Evolutionary conservation across 2,113 vertebrate species (phyloP), one percentile per base, ranked within the genome.

Genomic region (Lutjanus erythropterus): DNA sequence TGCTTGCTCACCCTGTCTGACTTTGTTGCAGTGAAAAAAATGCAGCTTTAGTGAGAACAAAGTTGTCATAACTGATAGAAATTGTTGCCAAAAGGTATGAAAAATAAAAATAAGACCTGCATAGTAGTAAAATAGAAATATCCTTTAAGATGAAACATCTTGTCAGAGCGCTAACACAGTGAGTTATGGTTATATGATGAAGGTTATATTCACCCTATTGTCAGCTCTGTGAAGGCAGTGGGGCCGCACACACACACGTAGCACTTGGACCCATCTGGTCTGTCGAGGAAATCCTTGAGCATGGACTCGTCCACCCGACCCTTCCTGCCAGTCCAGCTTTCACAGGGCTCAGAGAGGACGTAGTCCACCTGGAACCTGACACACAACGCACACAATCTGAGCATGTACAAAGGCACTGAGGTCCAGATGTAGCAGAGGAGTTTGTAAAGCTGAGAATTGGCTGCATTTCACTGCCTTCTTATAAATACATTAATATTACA

Each of bases 221-320:
- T 95, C 58, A 96, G 94, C 41, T 98, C 96, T 55, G 95, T 97
- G 86, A 99, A 99, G 71, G 94, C 91, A 5, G 81, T 11, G 69
- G 98, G 97, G 29, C 98, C 98, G 75, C 97, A 99, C 71, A 99
- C 94, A 91, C 97, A 99, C 59, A 96, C 92, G 5, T 96, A 94
- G 47, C 95, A 91, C 91, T 89, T 96, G 69, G 95, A 97, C 3
- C 91, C 91, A 6, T 85, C 90, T 18, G 90, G 92, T 66, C 90
- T 95, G 84, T 85, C 69, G 31, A 97, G 85, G 84, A 95, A 92
- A 44, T 96, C 95, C 19, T 92, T 94, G 41, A 99, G 94, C 83
- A 96, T 86, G 58, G 89, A 62, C 60, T 84, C 87, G 42, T 97
- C 95, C 84, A 99, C 95, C 18, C 83, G 91, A 41, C 97, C 98